Evolutionary conservation across 1,140 invertebrate species (phyloP), one percentile per base, ranked within the genome.

Genomic region (Trichonephila clavipes): DNA sequence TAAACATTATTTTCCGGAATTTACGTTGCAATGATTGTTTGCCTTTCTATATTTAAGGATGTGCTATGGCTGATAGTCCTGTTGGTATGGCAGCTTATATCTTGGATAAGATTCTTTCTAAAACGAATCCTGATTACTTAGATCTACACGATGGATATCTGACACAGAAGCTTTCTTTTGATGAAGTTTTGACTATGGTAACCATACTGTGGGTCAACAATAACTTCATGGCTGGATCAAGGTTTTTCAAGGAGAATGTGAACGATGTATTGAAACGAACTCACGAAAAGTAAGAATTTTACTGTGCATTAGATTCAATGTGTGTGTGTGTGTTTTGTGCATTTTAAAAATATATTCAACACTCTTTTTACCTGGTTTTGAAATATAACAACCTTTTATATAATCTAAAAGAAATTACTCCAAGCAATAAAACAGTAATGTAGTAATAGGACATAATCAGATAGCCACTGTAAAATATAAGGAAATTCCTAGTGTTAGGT

Each of bases 121-220:
- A 83, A 58, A 59, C 97, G 97, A 21, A 95, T 90, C 19, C 94
- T 90, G 94, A 94, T 83, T 12, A 59, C 90, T 90, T 24, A 16
- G 19, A 96, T 0, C 95, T 96, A 34, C 95, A 96, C 0, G 98
- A 99, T 95, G 98, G 98, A n/a, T 97, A 97, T 1, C 95, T 99
- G 0, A 96, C 96, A 1, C 94, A 95, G 62, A 97, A 97, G 94
- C 97, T 96, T 95, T 95, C 96, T 18, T 95, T 97, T 83, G 97
- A 98, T 81, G 97, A 98, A 94, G 95, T 99, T 7, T 95, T 99
- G 8, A 98, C 98, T 94, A 98, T 98, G 95, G 95, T 99, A 0
- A 98, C 98, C 97, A 95, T 98, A 61, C 99, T 98, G 95, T 99
- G 98, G 97, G 95, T 97, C 0, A 97, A 97, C 0, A 97, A 97